Conservation (phyloP, 2,113 vertebrate species). For the Dunckerocampus dactyliophorus region DNA sequence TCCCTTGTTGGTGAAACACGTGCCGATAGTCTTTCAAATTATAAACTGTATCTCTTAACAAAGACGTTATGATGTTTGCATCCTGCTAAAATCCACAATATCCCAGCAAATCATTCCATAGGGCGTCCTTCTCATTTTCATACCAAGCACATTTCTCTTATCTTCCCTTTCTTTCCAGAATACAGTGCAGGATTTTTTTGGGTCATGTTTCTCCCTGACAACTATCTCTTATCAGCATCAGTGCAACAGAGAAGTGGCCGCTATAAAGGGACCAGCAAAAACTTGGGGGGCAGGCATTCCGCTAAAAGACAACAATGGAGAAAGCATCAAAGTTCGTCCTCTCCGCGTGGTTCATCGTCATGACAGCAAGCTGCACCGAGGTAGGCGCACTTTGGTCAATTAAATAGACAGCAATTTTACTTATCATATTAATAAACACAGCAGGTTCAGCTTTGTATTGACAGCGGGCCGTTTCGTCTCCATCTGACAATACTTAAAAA, state of each 20-base stretch:
- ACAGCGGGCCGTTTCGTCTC: too few species aligned
- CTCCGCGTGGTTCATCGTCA: constrained; percentile 12
- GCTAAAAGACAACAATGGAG: constrained; percentile 29
- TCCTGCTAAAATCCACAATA: too few species aligned
- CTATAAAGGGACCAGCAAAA: constrained; percentile 45
- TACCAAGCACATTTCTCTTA: constrained; percentile 1
- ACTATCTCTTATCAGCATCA: constrained; percentile 26
- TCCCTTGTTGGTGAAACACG: too few species aligned
- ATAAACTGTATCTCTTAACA: too few species aligned
- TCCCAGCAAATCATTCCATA: too few species aligned
- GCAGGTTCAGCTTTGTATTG: too few species aligned
- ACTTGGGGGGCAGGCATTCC: constrained; percentile 6
- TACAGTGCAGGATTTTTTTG: not conserved
- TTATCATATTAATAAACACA: not conserved
- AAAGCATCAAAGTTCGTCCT: constrained; percentile 27
- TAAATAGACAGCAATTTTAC: not conserved
- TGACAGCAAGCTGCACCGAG: constrained; percentile 12
- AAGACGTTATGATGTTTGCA: too few species aligned
- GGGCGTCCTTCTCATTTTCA: constrained; percentile 9
- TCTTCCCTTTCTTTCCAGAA: not conserved
- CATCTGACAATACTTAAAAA: too few species aligned
- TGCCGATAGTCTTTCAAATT: too few species aligned
- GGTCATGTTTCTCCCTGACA: not conserved
- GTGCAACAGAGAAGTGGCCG: not conserved
- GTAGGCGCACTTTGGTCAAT: constrained; percentile 34